Conservation (phyloP, 1,140 invertebrate genomes). For the Diabrotica undecimpunctata region DNA sequence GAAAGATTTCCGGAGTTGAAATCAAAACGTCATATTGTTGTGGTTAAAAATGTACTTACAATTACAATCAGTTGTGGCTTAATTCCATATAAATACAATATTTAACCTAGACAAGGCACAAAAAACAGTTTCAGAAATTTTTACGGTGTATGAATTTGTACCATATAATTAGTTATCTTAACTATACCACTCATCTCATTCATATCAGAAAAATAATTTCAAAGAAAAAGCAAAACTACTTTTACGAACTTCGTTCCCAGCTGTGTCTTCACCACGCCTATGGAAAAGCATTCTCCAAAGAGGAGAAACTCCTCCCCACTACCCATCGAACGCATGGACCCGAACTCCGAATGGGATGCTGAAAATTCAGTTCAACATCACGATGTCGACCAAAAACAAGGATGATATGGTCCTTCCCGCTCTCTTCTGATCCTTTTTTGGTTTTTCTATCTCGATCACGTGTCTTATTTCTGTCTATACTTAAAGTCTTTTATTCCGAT, state of each 20-base stretch:
- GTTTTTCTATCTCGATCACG: constrained; percentile 10
- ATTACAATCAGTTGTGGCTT: no score
- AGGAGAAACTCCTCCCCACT: constrained; percentile 5
- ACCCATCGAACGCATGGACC: constrained; percentile 15
- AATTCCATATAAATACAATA: no score
- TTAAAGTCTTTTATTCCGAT: neutral
- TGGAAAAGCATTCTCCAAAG: constrained; percentile 11
- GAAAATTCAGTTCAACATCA: constrained; percentile 15
- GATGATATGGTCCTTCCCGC: constrained; percentile 14
- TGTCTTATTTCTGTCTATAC: neutral
- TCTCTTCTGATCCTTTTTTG: constrained; percentile 10
- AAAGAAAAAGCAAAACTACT: neutral
- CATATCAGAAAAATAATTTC: no score
- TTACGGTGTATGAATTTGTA: no score
- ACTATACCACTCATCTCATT: no score
- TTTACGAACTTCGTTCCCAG: neutral
- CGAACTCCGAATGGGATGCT: constrained; percentile 14
- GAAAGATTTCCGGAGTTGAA: no score
- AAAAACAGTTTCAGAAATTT: no score
- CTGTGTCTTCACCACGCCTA: constrained; percentile 6
- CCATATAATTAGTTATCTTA: no score
- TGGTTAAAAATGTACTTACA: no score
- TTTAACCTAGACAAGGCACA: no score
- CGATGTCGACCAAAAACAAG: constrained; percentile 20
- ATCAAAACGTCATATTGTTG: no score